These are phyloP conservation scores for Babylonia areolata DNA, from an alignment of 1,140 invertebrate genomes.

Conservation along the genomic window DNA sequence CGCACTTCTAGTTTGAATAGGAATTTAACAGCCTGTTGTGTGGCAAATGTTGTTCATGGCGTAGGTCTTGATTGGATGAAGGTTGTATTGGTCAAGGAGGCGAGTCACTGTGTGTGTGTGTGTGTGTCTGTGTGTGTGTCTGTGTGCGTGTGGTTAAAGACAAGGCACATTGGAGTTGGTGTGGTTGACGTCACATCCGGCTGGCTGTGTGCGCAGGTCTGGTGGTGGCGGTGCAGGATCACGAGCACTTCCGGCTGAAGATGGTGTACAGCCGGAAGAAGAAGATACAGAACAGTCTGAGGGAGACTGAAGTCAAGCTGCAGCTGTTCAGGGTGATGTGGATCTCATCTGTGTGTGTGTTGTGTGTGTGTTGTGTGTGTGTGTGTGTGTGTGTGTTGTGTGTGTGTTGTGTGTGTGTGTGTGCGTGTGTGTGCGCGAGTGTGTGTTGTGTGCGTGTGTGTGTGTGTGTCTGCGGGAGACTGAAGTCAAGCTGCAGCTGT, in stretches of 20 bases:
- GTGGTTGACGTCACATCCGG: not conserved
- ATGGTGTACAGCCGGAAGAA: constrained; percentile 71
- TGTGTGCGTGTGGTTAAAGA: too few species aligned
- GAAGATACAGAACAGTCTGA: constrained; percentile 61
- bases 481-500: not conserved
- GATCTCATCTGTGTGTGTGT: not conserved
- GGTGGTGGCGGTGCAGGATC: constrained; percentile 69
- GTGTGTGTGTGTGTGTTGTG: not conserved
- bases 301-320: constrained; percentile 63
- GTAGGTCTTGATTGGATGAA: too few species aligned
- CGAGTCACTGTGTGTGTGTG: too few species aligned
- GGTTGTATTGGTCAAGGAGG: too few species aligned
- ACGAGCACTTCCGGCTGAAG: constrained; percentile 70
- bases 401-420: constrained; percentile 26
- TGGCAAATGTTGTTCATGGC: too few species aligned
- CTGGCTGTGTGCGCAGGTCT: constrained; percentile 55
- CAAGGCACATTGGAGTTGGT: too few species aligned
- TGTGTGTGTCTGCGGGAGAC: not conserved
- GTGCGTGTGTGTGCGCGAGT: not conserved
- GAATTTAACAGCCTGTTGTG: too few species aligned
- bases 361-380: not conserved
- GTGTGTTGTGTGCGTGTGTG: not conserved
- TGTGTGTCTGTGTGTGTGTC: too few species aligned
- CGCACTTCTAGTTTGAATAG: too few species aligned
- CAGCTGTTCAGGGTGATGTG: constrained; percentile 65